Evolutionary conservation across 2,888 invertebrate genomes (phyloP), one percentile per base, ranked within the genome.

Genomic region (Amiota communis): DNA sequence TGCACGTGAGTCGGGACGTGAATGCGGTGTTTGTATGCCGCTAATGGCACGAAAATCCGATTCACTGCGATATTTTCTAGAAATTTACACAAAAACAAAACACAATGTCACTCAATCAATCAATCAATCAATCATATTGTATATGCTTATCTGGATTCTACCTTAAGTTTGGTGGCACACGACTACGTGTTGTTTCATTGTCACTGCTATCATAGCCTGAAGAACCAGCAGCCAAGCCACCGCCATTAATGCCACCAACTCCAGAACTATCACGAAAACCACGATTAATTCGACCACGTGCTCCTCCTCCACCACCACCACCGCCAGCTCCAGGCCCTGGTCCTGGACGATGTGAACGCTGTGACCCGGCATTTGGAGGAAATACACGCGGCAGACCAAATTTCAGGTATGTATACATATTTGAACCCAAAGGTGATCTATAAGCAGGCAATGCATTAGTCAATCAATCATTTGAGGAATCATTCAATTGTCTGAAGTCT

Each of bases 161-260:
- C 82, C 89, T 91, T 88, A 92, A 92, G 82, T 90, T 90, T 51
- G 88, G 88, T 75, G 89, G 89, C 77, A 88, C 87, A 67, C 90
- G 87, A 78, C 90, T 89, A 53, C 89, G 85, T 59, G 93, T 92
- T 2, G 94, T 94, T 87, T 94, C 94, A 89, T 94, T 94, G 89
- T 97, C 97, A 76, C 96, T 97, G 83, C 96, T 97, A 87, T 97
- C 96, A 89, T 97, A 97, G 12, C 97, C 97, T 77, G 96, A 96
- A n/a, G 96, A 96, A 0, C 96, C 96, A 0, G 89, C 89, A 2
- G 88, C 86, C 36, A 36, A 36, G 8, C 36, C 36, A 2, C 81
- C 36, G 1, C 81, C 79, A 13, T 84, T 82, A 0, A 64, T 63
- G 47, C 65, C 36, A 12, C 53, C 86, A 9, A 81, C 86, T 0